phyloP scores from a whole-genome alignment of 2,797 vertebrate species.

The Oreortyx pictus region DNA sequence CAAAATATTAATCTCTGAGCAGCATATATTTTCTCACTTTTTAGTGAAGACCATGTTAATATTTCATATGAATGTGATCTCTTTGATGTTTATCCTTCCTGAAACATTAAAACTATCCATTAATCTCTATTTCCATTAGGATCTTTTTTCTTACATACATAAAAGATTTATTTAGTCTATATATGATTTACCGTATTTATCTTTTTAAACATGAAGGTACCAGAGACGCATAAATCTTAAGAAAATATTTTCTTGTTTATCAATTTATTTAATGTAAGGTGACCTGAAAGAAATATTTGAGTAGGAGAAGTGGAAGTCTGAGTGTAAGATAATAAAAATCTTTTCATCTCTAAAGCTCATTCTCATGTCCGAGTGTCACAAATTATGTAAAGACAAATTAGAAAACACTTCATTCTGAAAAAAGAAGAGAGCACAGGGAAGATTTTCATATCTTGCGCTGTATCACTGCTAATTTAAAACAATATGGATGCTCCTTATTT shows the following conservation, averaged over 20 bases:
- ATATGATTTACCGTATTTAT: neutral
- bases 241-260: neutral
- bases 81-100: neutral
- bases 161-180: neutral
- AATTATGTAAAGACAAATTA: neutral
- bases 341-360: neutral
- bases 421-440: neutral
- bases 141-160: neutral
- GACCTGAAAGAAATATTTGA: neutral
- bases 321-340: neutral
- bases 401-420: neutral
- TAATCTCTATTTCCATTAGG: neutral
- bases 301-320: neutral
- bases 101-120: neutral
- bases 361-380: neutral
- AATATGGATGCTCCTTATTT: neutral
- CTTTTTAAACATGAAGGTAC: neutral
- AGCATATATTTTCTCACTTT: neutral
- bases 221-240: neutral
- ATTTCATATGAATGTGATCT: neutral
- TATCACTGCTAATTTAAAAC: neutral
- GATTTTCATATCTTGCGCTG: neutral
- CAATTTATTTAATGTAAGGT: neutral
- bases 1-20: neutral
- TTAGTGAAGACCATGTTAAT: neutral